Percentiles rank a stretch among this genome's conserved stretches.
Evolutionary conservation across 2,797 vertebrate genomes (phyloP).

Genomic region (Diglossa cyanea): DNA sequence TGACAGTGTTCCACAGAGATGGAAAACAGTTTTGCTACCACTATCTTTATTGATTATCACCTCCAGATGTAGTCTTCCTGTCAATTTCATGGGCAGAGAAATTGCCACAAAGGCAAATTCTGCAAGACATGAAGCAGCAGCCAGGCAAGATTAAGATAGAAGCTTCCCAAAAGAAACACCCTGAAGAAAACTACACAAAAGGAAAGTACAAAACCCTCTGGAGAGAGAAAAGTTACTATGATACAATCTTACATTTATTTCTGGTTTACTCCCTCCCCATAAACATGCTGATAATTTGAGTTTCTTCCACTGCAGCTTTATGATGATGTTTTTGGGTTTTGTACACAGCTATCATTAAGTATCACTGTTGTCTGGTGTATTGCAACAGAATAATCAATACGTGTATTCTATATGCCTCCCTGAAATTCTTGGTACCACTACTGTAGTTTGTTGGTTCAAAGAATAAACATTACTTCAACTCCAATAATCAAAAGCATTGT

Average conservation of each 20-base stretch:
- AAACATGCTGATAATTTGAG: not conserved
- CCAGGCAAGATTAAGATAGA: not conserved
- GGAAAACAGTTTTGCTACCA: not conserved
- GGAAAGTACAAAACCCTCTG: not conserved
- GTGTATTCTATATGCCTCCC: not conserved
- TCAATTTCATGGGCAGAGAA: not conserved
- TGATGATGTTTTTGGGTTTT: not conserved
- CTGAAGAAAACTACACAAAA: not conserved
- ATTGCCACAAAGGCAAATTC: not conserved
- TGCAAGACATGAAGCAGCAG: not conserved
- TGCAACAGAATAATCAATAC: not conserved
- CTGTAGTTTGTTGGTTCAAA: not conserved
- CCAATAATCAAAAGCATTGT: not conserved
- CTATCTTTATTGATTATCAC: not conserved
- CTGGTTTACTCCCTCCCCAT: not conserved
- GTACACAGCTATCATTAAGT: not conserved
- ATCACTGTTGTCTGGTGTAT: not conserved
- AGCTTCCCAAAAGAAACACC: not conserved
- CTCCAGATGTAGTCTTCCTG: not conserved
- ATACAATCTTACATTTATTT: not conserved
- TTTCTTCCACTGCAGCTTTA: not conserved
- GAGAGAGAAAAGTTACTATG: not conserved
- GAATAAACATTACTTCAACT: not conserved
- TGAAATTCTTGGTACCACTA: not conserved
- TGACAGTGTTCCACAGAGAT: not conserved